phyloP scores from a whole-genome alignment of 2,888 invertebrate genomes.

The Rhodophaea formosa region DNA sequence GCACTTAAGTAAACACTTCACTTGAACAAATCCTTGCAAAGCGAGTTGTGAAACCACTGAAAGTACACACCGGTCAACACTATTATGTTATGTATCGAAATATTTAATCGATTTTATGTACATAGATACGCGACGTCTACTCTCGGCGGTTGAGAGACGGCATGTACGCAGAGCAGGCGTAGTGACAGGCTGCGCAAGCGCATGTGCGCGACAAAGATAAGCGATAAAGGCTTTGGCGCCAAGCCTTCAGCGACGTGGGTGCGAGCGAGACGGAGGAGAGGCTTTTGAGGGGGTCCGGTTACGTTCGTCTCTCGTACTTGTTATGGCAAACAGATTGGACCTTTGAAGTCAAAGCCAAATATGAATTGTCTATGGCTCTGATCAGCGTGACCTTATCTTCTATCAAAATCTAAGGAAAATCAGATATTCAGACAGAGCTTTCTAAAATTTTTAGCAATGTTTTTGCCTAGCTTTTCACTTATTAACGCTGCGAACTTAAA shows the following conservation, averaged over 20 bases:
- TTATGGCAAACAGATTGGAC: conserved; percentile 60
- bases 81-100: neutral
- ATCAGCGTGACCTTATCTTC: conserved; percentile 27
- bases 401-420: conserved; percentile 2
- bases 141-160: conserved; percentile 61
- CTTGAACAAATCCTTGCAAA: conserved; percentile 13
- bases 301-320: conserved; percentile 62
- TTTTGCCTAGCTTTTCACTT: no score
- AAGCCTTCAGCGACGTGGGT: conserved; percentile 34
- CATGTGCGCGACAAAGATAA: conserved; percentile 60
- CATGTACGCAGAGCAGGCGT: conserved; percentile 52
- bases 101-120: conserved; percentile 11
- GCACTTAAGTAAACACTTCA: conserved; percentile 41
- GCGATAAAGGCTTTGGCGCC: conserved; percentile 66
- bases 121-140: conserved; percentile 55
- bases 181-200: conserved; percentile 67
- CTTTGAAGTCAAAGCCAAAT: conserved; percentile 56
- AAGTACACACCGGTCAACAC: neutral
- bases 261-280: conserved; percentile 58
- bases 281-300: conserved; percentile 75
- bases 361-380: conserved; percentile 40
- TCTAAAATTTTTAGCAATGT: conserved; percentile 2
- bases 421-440: neutral
- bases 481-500: no score
- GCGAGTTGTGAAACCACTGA: conserved; percentile 3